Evolutionary conservation across 2,113 vertebrate genomes (phyloP).

Genomic region (Erpornis zantholeuca): DNA sequence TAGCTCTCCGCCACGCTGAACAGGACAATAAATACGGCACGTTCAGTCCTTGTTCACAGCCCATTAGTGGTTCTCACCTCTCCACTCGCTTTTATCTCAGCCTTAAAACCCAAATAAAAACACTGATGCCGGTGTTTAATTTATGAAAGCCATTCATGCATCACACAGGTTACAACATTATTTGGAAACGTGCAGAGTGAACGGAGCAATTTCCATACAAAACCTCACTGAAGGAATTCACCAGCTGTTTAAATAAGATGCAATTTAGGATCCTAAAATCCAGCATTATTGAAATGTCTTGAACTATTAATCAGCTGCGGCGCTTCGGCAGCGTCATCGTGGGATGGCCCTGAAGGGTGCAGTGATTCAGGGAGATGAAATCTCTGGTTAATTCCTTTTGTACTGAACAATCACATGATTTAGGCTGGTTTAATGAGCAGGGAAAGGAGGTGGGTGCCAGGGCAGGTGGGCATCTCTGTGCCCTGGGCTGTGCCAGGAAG

Average conservation of each 20-base stretch:
- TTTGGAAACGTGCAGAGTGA: neutral
- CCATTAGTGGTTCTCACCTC: neutral
- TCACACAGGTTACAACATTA: neutral
- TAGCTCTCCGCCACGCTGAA: neutral
- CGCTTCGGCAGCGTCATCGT: rapidly evolving
- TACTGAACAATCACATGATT: neutral
- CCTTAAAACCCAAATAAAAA: neutral
- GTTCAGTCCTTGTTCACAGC: neutral
- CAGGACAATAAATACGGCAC: neutral
- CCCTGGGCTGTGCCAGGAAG: neutral
- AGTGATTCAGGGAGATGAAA: neutral
- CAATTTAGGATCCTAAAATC: neutral
- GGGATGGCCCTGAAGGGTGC: neutral
- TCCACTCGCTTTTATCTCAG: neutral
- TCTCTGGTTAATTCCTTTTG: neutral
- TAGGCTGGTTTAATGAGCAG: neutral
- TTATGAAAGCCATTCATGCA: neutral
- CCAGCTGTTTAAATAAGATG: neutral
- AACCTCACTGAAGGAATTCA: neutral
- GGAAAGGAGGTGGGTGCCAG: rapidly evolving
- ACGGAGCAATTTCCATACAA: neutral
- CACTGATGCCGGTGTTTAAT: neutral
- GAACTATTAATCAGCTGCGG: neutral
- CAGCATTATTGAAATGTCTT: neutral
- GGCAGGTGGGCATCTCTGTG: neutral